Base-by-base conservation (phyloP, 2,888 invertebrate species). In the Panopea generosa region DNA sequence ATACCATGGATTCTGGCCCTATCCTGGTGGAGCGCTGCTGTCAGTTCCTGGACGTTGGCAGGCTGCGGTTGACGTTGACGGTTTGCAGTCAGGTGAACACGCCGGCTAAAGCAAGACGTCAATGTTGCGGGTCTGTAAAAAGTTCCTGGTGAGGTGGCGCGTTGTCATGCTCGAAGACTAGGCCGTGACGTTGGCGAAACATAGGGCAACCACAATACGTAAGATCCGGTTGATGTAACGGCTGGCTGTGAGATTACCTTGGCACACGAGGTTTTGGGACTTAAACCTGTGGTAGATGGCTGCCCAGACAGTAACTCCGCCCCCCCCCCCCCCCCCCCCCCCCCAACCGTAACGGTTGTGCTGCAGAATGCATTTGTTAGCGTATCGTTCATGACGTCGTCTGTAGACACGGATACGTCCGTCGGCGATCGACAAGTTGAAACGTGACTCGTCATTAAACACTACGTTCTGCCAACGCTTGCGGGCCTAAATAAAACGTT, bases 341-440 rank as follows among this genome's bases (percentile, higher is more conserved):
- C n/a, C n/a, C n/a, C n/a, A n/a, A n/a, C n/a, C n/a, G n/a, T n/a
- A n/a, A n/a, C n/a, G n/a, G n/a, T n/a, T n/a, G n/a, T n/a, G n/a
- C n/a, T n/a, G n/a, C n/a, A n/a, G n/a, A n/a, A 72, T 26, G 18
- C 49, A 66, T n/a, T 67, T 61, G 26, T 55, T 27, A n/a, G 59
- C 60, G 26, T 60, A 53, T 45, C 60, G 60, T 59, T 66, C 59
- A 52, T 65, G n/a, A 45, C 60, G 45, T n/a, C 56, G 55, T 38
- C 61, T 60, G 22, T 67, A 73, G 0, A 73, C 38, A 4, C 56
- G 55, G 0, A 61, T 22, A 27, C 73, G 49, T n/a, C 67, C 62
- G 33, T 66, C 67, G 26, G 56, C 55, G 40, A 56, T 55, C 26
- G 9, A 67, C n/a, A 67, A n/a, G 27, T 56, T 60, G 26, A 67